Evolutionary conservation across 2,113 vertebrate species (phyloP), one percentile per base, ranked within the genome.

Genomic region (Capreolus pygargus): DNA sequence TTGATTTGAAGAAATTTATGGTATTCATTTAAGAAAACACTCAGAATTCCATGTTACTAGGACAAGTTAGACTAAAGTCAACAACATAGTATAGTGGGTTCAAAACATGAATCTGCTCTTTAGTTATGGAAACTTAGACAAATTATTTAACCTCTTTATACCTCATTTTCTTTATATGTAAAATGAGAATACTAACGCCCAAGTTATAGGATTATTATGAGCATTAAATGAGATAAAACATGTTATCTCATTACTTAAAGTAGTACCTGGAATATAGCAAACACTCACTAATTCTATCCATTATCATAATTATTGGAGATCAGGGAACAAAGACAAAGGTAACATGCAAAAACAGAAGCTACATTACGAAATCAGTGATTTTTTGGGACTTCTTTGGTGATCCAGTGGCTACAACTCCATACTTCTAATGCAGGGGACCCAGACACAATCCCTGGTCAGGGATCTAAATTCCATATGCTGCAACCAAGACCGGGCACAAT

Each of bases 151-250:
- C 25, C 39, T 82, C 30, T 91, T 95, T 92, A 52, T n/a, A 3
- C 27, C n/a, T 96, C 25, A 64, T 96, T 97, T 95, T 86, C 57
- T 70, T 67, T 86, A 90, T 58, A 81, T 91, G 45, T 78, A 95
- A 94, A 93, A 87, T 74, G 36, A 52, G 19, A 88, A 82, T 83
- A 92, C 79, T 86, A 91, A 60, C 2, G 91, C 19, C 27, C 47
- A 92, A n/a, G 61, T 97, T 58, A 85, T 52, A 93, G 58, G 33
- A 57, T 95, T 86, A 89, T 94, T 93, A 86, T 79, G 13, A 96
- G n/a, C 23, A 67, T 93, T 95, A 81, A 97, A 54, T 81, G 78
- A 89, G 36, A 96, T 17, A 85, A 36, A 9, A 67, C 47, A 55
- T 67, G n/a, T n/a, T 70, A 91, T 76, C 39, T 76, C 70, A 93